Conservation (phyloP, 23 tunicate species). For the Trididemnum clinides region DNA sequence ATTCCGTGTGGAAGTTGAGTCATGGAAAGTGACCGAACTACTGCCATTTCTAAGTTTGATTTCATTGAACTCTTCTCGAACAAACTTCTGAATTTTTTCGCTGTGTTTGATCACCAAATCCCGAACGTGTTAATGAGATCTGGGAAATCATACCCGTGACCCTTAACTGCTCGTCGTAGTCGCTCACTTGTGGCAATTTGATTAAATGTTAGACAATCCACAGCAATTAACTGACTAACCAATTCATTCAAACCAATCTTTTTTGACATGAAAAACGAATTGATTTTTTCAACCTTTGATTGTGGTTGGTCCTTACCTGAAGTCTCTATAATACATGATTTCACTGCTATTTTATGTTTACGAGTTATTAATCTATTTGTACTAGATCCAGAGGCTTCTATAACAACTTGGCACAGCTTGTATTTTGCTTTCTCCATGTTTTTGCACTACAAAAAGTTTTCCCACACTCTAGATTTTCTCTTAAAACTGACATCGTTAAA, state of each 20-base stretch:
- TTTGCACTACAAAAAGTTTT: not conserved
- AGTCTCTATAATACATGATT: not conserved
- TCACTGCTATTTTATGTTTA: conserved; percentile 12
- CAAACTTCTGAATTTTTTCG: not conserved
- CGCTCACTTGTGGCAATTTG: conserved; percentile 25
- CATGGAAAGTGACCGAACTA: conserved; percentile 19
- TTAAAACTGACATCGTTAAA: not conserved
- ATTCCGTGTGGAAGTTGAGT: conserved; percentile 13
- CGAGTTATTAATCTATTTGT: conserved; percentile 3
- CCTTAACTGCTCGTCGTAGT: conserved; percentile 13
- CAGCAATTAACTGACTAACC: conserved; percentile 22
- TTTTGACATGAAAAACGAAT: conserved; percentile 8
- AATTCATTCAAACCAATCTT: not conserved
- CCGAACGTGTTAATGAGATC: conserved; percentile 19
- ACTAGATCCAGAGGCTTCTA: conserved; percentile 17
- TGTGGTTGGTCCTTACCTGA: not conserved
- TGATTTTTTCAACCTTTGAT: not conserved
- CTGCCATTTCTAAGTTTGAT: conserved; percentile 10
- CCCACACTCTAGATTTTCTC: conserved; percentile 14
- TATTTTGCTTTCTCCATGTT: conserved; percentile 4
- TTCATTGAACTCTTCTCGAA: conserved; percentile 15
- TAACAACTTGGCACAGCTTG: not conserved
- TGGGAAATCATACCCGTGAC: conserved; percentile 32
- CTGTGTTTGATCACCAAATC: conserved; percentile 25
- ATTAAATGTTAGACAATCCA: conserved; percentile 10